A percentile compares a stretch with the other conserved stretches of the same genome.
These are phyloP conservation scores for Carabus problematicus DNA, from an alignment of 2,888 invertebrate genomes.

Conservation along the genomic window DNA sequence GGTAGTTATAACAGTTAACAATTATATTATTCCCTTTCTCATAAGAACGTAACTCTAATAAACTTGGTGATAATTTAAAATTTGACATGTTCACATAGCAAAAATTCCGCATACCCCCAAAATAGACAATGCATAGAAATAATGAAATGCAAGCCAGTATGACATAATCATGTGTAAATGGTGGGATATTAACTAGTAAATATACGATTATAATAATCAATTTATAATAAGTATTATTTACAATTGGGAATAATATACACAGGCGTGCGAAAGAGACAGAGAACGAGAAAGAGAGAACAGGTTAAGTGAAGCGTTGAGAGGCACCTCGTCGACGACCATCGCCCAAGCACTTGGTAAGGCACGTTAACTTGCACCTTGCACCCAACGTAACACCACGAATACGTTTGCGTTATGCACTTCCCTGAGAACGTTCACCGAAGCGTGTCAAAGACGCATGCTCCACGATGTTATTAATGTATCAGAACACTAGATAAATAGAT, in stretches of 20 bases:
- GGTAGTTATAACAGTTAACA: too few relatives aligned
- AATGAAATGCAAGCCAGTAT: slow-evolving; percentile 31
- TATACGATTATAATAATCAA: slow-evolving; percentile 16
- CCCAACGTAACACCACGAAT: neutral
- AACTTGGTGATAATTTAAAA: slow-evolving; percentile 43
- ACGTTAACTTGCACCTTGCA: slow-evolving; percentile 8
- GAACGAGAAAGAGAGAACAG: slow-evolving; percentile 29
- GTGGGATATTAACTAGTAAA: slow-evolving; percentile 28
- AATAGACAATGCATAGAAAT: slow-evolving; percentile 23
- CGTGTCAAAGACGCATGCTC: too few relatives aligned
- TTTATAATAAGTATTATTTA: slow-evolving; percentile 28
- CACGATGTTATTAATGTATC: too few relatives aligned
- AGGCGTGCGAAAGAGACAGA: slow-evolving; percentile 35
- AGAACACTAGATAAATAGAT: too few relatives aligned
- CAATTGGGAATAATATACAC: slow-evolving; percentile 30
- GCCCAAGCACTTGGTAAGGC: slow-evolving; percentile 22
- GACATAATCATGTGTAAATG: slow-evolving; percentile 28
- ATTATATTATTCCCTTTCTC: too few relatives aligned
- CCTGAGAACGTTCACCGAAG: too few relatives aligned
- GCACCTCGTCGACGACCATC: slow-evolving; percentile 18
- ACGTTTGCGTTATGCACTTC: neutral
- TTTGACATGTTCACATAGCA: slow-evolving; percentile 27
- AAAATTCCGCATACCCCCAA: slow-evolving; percentile 26
- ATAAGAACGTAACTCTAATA: slow-evolving; percentile 12
- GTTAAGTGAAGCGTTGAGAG: slow-evolving; percentile 32